phyloP scores from a whole-genome alignment of 2,797 vertebrate species.

The Labeo calbasu region DNA sequence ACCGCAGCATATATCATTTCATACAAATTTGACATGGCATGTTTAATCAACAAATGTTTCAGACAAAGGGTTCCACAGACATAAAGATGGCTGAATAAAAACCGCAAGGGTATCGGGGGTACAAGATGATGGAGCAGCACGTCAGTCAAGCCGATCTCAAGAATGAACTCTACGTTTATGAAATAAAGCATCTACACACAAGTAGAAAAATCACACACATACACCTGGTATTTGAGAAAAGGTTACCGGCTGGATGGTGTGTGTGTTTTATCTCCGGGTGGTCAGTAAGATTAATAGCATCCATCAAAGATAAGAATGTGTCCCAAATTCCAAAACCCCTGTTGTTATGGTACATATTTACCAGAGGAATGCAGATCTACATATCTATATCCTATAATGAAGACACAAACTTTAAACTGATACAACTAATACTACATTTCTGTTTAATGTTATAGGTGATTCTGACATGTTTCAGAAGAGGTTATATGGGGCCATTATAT shows the following conservation, averaged over 20 bases:
- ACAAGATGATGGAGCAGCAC: neutral
- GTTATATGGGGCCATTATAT: neutral
- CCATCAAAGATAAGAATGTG: constrained; percentile 43
- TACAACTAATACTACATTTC: neutral
- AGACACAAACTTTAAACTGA: neutral
- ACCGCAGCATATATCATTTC: neutral
- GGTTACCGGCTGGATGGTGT: constrained; percentile 17
- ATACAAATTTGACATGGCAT: neutral
- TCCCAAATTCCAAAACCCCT: constrained; percentile 23
- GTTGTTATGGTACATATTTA: constrained; percentile 26
- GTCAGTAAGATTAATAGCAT: constrained; percentile 41
- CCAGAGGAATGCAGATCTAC: neutral
- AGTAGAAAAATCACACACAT: neutral
- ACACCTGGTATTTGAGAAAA: constrained; percentile 47
- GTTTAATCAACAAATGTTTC: neutral
- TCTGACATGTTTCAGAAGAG: neutral
- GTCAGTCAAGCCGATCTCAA: constrained; percentile 5
- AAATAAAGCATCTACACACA: constrained; percentile 4
- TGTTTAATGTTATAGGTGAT: neutral
- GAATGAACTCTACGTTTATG: neutral
- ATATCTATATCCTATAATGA: neutral
- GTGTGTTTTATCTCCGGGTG: constrained; percentile 30
- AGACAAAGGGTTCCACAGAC: neutral
- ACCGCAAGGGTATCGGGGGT: neutral
- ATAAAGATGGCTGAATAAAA: neutral